These are phyloP conservation scores for Leucania comma DNA, from an alignment of 2,888 invertebrate species.

Conservation along the genomic window DNA sequence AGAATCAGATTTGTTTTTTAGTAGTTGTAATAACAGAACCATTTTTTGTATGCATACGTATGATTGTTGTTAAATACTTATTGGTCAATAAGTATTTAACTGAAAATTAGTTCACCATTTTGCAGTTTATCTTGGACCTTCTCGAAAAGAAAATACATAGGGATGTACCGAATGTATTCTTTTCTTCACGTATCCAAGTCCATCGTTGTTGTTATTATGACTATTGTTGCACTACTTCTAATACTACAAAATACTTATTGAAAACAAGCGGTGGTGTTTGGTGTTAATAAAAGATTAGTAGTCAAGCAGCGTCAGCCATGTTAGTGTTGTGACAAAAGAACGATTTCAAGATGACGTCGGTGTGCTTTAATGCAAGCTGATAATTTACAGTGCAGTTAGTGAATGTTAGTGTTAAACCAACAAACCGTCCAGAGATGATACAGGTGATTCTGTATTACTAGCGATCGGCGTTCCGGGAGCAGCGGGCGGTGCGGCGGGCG, in stretches of 20 bases:
- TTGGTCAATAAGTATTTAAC: constrained; percentile 9
- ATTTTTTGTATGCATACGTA: constrained; percentile 24
- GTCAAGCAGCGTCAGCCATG: constrained; percentile 64
- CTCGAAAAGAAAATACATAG: constrained; percentile 1
- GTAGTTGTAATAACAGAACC: constrained; percentile 8
- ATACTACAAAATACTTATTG: constrained; percentile 28
- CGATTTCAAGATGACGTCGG: constrained; percentile 52
- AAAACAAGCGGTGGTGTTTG: constrained; percentile 42
- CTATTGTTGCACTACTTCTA: constrained; percentile 31
- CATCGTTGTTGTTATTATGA: not conserved
- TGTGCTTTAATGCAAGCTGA: constrained; percentile 68
- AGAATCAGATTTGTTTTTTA: constrained; percentile 2
- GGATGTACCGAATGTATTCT: not conserved
- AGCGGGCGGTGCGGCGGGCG: constrained; percentile 75
- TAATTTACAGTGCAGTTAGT: constrained; percentile 73
- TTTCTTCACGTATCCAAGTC: not conserved
- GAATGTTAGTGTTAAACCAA: constrained; percentile 78
- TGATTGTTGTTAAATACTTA: constrained; percentile 13
- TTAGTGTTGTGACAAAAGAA: constrained; percentile 62
- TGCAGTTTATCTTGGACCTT: constrained; percentile 32
- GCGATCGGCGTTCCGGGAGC: constrained; percentile 76
- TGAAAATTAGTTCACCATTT: constrained; percentile 29
- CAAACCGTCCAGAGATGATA: constrained; percentile 88
- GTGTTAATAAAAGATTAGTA: constrained; percentile 45
- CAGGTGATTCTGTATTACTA: constrained; percentile 88